Evolutionary conservation across 2,113 vertebrate genomes (phyloP).

Genomic region (Larimichthys crocea): DNA sequence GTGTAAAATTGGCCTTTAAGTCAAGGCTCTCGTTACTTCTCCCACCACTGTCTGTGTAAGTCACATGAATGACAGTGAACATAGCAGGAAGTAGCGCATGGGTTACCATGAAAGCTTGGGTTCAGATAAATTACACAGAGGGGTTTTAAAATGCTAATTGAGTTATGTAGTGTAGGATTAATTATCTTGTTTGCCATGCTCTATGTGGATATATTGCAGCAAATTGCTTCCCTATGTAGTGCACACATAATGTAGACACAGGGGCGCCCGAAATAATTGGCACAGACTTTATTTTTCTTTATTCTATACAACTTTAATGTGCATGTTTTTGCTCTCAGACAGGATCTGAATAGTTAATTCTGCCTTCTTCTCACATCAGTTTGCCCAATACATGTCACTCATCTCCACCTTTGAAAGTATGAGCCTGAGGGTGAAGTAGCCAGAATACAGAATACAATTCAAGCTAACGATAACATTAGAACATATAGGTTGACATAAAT

Average conservation of each 20-base stretch:
- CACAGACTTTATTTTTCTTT: constrained; percentile 11
- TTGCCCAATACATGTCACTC: neutral
- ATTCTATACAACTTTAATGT: neutral
- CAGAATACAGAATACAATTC: neutral
- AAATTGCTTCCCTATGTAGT: neutral
- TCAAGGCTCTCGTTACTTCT: neutral
- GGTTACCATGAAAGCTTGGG: neutral
- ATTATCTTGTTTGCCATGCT: neutral
- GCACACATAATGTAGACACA: neutral
- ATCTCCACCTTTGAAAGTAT: neutral
- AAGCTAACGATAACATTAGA: neutral
- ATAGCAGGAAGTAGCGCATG: neutral
- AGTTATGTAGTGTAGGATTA: neutral
- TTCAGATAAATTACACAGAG: neutral
- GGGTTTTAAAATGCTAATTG: neutral
- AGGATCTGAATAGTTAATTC: constrained; percentile 2
- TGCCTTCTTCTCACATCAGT: neutral
- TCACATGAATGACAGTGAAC: neutral
- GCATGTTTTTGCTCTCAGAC: neutral
- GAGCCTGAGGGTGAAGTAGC: neutral
- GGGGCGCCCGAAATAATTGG: neutral
- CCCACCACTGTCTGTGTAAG: neutral
- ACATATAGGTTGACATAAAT: neutral
- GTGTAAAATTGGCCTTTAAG: neutral
- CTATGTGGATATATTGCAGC: neutral